phyloP scores from a whole-genome alignment of 2,888 invertebrate species.

The Harpalus rubripes region DNA sequence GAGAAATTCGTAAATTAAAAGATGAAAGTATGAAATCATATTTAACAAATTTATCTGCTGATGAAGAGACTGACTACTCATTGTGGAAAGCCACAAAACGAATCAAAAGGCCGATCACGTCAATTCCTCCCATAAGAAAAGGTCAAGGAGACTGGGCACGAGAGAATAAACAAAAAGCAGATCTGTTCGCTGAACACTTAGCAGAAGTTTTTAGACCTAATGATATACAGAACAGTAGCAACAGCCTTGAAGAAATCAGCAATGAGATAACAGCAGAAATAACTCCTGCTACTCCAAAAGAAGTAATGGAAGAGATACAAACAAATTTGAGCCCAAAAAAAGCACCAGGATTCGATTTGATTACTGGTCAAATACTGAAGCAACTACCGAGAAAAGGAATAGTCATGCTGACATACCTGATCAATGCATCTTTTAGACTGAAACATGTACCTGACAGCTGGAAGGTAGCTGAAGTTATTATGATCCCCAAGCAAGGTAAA shows the following conservation, averaged over 20 bases:
- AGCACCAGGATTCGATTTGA: no score
- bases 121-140: slow-evolving; percentile 67
- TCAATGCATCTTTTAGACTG: no score
- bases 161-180: slow-evolving; percentile 69
- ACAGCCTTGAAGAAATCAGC: no score
- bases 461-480: no score
- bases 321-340: slow-evolving; percentile 15
- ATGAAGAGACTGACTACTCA: no score
- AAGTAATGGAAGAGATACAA: slow-evolving; percentile 57
- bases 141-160: slow-evolving; percentile 67
- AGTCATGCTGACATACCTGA: no score
- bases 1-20: slow-evolving; percentile 53
- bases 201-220: slow-evolving; percentile 67
- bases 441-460: no score
- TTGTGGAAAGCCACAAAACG: no score
- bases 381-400: no score
- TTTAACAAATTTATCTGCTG: slow-evolving; percentile 65
- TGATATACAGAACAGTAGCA: slow-evolving; percentile 17
- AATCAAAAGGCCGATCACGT: no score
- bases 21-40: slow-evolving; percentile 60
- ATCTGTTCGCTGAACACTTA: slow-evolving; percentile 68
- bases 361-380: no score
- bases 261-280: slow-evolving; percentile 62
- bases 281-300: slow-evolving; percentile 14
- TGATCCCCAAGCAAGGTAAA: no score